Conservation (phyloP, 2,888 invertebrate species). For the Nephrotoma guestfalica region DNA sequence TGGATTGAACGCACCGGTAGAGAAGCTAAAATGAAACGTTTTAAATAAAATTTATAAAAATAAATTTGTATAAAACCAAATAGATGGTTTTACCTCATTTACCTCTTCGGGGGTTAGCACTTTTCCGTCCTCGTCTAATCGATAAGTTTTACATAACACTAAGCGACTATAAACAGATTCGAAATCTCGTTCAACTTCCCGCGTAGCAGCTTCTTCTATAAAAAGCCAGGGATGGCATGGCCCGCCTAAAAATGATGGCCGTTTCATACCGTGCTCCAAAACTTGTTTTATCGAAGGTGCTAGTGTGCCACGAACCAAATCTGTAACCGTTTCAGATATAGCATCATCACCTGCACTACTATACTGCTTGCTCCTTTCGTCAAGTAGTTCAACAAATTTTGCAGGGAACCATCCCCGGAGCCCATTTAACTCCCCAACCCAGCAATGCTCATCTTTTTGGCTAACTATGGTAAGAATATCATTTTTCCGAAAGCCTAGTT, state of each 20-base stretch:
- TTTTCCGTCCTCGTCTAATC: constrained; percentile 97
- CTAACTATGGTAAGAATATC: constrained; percentile 96
- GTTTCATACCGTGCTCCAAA: constrained; percentile 86
- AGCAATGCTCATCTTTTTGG: constrained; percentile 96
- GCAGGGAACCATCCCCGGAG: constrained; percentile 94
- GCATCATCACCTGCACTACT: constrained; percentile 93
- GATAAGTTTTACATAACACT: constrained; percentile 94
- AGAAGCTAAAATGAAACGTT: constrained; percentile 35
- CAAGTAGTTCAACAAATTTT: constrained; percentile 87
- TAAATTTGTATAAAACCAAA: constrained; percentile 8
- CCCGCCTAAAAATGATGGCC: constrained; percentile 78
- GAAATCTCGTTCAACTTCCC: constrained; percentile 95
- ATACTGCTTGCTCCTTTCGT: constrained; percentile 86
- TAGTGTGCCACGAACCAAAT: constrained; percentile 85
- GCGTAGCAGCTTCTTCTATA: constrained; percentile 91
- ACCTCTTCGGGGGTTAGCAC: constrained; percentile 92
- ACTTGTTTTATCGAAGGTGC: constrained; percentile 90
- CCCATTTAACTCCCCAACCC: constrained; percentile 96
- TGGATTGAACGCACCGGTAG: constrained; percentile 89
- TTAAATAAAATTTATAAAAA: constrained; percentile 17
- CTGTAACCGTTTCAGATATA: constrained; percentile 91
- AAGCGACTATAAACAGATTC: constrained; percentile 94
- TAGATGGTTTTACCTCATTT: constrained; percentile 26
- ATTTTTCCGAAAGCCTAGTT: constrained; percentile 94
- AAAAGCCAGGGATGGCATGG: constrained; percentile 98